Evolutionary conservation across 1,140 invertebrate genomes (phyloP).

Genomic region (Zaprionus gabonicus): DNA sequence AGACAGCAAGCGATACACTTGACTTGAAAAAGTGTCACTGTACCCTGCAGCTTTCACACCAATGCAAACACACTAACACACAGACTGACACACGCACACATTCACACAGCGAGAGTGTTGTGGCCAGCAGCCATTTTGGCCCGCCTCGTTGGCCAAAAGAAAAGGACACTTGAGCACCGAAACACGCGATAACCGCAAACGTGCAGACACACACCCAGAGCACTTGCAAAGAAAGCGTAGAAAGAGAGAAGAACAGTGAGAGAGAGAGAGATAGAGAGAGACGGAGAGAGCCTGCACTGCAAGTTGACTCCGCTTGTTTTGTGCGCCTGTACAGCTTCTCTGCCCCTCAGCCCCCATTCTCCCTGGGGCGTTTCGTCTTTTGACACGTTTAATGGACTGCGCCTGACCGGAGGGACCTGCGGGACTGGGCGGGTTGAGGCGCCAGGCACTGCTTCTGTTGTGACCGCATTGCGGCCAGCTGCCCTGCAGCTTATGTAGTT

Average conservation of each 20-base stretch:
- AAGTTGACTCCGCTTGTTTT: conserved; percentile 55
- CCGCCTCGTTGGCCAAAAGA: conserved; percentile 34
- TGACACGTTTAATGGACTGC: conserved; percentile 78
- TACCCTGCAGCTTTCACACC: conserved; percentile 17
- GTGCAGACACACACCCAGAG: conserved; percentile 22
- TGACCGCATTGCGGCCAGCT: conserved; percentile 68
- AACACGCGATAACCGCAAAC: conserved; percentile 44
- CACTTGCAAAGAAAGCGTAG: neutral
- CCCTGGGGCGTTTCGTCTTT: conserved; percentile 56
- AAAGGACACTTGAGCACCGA: conserved; percentile 42
- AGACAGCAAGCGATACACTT: conserved; percentile 32
- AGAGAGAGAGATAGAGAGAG: neutral
- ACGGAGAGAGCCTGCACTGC: conserved; percentile 1
- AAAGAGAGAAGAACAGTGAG: neutral
- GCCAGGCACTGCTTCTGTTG: conserved; percentile 26
- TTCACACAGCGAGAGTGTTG: conserved; percentile 21
- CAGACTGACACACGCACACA: conserved; percentile 12
- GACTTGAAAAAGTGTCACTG: conserved; percentile 40
- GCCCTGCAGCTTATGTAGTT: conserved; percentile 38
- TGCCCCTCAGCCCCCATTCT: conserved; percentile 17
- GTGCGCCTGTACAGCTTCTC: conserved; percentile 7
- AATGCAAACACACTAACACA: neutral
- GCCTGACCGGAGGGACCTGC: conserved; percentile 11
- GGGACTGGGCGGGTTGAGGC: neutral
- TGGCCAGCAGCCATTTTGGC: conserved; percentile 39